Percentiles rank a stretch among this genome's conserved stretches.
Conservation (phyloP, 2,113 vertebrate species). For the Ceyx cyanopectus region DNA sequence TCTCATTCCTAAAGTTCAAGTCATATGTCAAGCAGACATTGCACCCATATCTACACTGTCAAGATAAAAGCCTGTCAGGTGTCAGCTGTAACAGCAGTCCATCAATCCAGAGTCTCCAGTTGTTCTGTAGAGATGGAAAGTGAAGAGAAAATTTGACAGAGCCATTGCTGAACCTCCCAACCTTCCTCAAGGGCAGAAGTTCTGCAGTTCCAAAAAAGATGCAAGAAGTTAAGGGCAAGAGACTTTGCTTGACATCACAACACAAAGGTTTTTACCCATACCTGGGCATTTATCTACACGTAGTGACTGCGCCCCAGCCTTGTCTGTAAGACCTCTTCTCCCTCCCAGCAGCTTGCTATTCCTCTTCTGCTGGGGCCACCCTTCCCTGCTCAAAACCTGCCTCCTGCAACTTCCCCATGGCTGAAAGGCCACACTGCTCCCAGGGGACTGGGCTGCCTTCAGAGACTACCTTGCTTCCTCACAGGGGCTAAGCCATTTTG, state of each 20-base stretch:
- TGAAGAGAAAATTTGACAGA: background rate
- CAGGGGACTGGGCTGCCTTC: background rate
- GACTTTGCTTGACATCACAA: background rate
- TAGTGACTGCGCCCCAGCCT: background rate
- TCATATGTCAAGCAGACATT: background rate
- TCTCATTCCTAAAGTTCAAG: background rate
- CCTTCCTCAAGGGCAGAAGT: background rate
- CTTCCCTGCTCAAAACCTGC: background rate
- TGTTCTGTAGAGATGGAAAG: background rate
- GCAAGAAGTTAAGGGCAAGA: background rate
- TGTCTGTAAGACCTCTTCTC: background rate
- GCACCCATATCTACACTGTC: background rate
- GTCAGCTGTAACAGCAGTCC: background rate
- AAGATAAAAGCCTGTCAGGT: background rate
- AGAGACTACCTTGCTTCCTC: background rate
- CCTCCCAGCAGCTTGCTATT: accelerated
- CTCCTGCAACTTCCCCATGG: background rate
- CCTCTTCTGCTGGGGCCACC: background rate
- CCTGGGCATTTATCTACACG: background rate
- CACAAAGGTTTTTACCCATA: background rate
- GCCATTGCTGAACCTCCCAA: background rate
- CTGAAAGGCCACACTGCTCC: background rate
- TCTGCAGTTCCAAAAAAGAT: background rate
- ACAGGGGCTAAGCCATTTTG: background rate
- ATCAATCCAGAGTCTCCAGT: background rate